These are phyloP conservation scores for Chrysolina haemoptera DNA, from an alignment of 2,888 invertebrate species.

Conservation along the genomic window DNA sequence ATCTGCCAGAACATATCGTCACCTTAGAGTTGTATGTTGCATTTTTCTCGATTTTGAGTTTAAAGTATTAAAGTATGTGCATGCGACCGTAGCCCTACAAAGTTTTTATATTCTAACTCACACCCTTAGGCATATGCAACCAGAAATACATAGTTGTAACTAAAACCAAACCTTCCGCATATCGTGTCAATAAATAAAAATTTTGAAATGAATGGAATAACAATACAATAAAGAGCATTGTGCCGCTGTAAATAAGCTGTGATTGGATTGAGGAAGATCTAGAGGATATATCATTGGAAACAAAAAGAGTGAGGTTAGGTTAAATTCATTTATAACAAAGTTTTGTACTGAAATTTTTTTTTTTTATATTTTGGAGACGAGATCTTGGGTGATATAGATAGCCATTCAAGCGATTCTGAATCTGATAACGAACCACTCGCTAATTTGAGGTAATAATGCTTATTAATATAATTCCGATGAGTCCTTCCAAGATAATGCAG, in stretches of 20 bases:
- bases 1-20: too few relatives aligned
- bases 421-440: slow-evolving; percentile 3
- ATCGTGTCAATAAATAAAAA: neutral
- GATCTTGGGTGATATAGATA: neutral
- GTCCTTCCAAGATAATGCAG: too few relatives aligned
- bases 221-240: neutral
- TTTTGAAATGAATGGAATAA: neutral
- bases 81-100: neutral
- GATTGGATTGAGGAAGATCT: neutral
- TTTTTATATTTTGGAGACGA: neutral
- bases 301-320: neutral
- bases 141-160: neutral
- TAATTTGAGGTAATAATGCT: neutral
- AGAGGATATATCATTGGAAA: slow-evolving; percentile 1
- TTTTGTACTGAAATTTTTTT: neutral
- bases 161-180: neutral
- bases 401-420: neutral
- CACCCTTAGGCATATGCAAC: neutral
- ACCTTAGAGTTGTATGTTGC: too few relatives aligned
- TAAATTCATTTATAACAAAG: neutral
- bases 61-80: neutral
- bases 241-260: neutral
- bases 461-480: too few relatives aligned
- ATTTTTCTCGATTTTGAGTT: neutral
- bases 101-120: neutral